phyloP scores from a whole-genome alignment of 2,113 vertebrate genomes.

The Sinosuthora webbiana region DNA sequence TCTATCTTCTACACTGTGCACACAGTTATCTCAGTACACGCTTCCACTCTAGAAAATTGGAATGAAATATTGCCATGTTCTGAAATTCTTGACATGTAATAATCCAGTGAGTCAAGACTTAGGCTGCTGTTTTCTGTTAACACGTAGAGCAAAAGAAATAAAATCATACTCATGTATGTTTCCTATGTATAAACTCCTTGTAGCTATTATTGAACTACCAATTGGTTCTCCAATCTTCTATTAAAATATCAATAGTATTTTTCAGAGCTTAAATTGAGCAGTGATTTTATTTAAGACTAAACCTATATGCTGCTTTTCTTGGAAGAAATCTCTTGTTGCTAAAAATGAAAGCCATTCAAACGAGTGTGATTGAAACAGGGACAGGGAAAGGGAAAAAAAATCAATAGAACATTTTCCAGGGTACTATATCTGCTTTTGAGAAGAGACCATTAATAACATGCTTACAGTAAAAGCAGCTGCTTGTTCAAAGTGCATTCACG shows the following conservation, averaged over 20 bases:
- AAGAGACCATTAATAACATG: slow-evolving; percentile 78
- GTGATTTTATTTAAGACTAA: slow-evolving; percentile 75
- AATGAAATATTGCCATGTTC: slow-evolving; percentile 29
- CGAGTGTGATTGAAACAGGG: slow-evolving; percentile 75
- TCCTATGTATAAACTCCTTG: slow-evolving; percentile 70
- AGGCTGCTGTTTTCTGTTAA: slow-evolving; percentile 68
- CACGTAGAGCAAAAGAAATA: slow-evolving; percentile 51
- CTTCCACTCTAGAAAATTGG: not conserved
- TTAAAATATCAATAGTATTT: slow-evolving; percentile 81
- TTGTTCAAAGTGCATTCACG: slow-evolving; percentile 78
- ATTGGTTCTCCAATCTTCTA: slow-evolving; percentile 69
- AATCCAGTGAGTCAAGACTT: slow-evolving; percentile 50
- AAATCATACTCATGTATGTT: slow-evolving; percentile 64
- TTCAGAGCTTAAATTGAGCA: slow-evolving; percentile 76
- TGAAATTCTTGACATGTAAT: slow-evolving; percentile 40
- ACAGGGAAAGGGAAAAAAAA: slow-evolving; percentile 65
- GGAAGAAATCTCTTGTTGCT: slow-evolving; percentile 72
- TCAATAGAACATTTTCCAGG: slow-evolving; percentile 76
- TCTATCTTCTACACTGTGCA: not conserved
- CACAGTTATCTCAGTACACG: not conserved
- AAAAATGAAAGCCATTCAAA: slow-evolving; percentile 81
- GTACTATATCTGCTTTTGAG: slow-evolving; percentile 78
- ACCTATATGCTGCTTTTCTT: slow-evolving; percentile 72
- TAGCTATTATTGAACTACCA: slow-evolving; percentile 70
- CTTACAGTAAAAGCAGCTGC: slow-evolving; percentile 75